A percentile compares a stretch with the other conserved stretches of the same genome.
Conservation (phyloP, 2,797 vertebrate genomes). For the Botia kubotai region DNA sequence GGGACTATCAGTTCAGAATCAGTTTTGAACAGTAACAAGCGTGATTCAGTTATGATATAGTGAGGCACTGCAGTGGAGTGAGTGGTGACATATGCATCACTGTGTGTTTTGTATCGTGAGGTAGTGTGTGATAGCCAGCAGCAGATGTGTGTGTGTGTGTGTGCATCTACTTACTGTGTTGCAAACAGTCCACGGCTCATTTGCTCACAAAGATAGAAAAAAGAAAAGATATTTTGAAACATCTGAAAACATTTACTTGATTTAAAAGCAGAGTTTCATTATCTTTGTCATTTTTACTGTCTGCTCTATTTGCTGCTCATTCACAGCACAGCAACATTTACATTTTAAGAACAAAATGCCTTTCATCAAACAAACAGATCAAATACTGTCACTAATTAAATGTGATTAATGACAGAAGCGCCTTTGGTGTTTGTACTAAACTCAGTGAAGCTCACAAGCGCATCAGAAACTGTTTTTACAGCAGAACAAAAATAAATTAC, state of each 20-base stretch:
- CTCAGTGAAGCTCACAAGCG: slow-evolving; percentile 15
- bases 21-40: too few relatives aligned
- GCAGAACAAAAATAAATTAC: background rate
- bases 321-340: background rate
- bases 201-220: background rate
- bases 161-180: too few relatives aligned
- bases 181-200: background rate
- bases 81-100: too few relatives aligned
- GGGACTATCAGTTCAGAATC: too few relatives aligned
- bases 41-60: too few relatives aligned
- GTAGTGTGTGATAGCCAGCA: too few relatives aligned
- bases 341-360: background rate
- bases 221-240: background rate
- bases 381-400: background rate
- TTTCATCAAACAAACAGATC: slow-evolving; percentile 13
- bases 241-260: background rate
- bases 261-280: background rate
- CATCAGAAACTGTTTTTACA: background rate
- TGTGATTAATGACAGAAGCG: background rate
- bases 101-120: too few relatives aligned
- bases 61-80: too few relatives aligned
- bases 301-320: too few relatives aligned
- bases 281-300: background rate
- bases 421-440: slow-evolving; percentile 23
- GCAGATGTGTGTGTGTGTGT: too few relatives aligned